These are phyloP conservation scores for Heliconius charithonia DNA, from an alignment of 2,888 invertebrate species.

Conservation along the genomic window DNA sequence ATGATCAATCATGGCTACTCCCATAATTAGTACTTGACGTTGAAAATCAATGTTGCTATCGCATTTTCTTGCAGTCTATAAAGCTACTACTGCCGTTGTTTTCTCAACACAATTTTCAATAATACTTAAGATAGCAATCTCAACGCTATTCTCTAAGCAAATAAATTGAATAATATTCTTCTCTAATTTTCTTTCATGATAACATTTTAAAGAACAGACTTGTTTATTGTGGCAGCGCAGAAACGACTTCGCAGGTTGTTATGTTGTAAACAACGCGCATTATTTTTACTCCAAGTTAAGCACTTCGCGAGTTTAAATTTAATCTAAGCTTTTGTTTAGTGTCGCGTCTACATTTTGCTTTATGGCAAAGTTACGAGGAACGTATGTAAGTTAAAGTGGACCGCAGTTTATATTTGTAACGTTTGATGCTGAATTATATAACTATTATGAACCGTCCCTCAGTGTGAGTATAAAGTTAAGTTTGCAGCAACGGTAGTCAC, in stretches of 20 bases:
- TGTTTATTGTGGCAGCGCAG: conserved; percentile 40
- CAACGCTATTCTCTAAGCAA: background rate
- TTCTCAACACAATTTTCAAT: background rate
- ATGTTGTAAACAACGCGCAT: conserved; percentile 50
- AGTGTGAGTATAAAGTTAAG: conserved; percentile 45
- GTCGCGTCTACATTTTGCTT: conserved; percentile 49
- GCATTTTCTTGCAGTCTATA: too few species aligned
- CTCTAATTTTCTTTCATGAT: conserved; percentile 26
- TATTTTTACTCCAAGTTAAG: conserved; percentile 49
- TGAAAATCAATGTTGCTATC: background rate
- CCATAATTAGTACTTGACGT: background rate
- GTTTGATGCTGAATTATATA: conserved; percentile 47
- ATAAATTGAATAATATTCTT: conserved; percentile 13
- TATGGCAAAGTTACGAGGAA: conserved; percentile 50
- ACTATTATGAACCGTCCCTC: conserved; percentile 35
- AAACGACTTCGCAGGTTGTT: conserved; percentile 42
- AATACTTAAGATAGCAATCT: conserved; percentile 4
- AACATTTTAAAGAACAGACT: conserved; percentile 36
- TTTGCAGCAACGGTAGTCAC: conserved; percentile 54
- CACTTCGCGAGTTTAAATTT: conserved; percentile 50
- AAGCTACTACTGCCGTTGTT: background rate
- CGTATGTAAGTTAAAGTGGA: conserved; percentile 51
- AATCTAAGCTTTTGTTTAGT: conserved; percentile 51
- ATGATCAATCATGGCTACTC: background rate
- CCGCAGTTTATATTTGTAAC: conserved; percentile 48